These are phyloP conservation scores for Sphaerophoria rueppellii DNA, from an alignment of 2,888 invertebrate species.

Conservation along the genomic window DNA sequence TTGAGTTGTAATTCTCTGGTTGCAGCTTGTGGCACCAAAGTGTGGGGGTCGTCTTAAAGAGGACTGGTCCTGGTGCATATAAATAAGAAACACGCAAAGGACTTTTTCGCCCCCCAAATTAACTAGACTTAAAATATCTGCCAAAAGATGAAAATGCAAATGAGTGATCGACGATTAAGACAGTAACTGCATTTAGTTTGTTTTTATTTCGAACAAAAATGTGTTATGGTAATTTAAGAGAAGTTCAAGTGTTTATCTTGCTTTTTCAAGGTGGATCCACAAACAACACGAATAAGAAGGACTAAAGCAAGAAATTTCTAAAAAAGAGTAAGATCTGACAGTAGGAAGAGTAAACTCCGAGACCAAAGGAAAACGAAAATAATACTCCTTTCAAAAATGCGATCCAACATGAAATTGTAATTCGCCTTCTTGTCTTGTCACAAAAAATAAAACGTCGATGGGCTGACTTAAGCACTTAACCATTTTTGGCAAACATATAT, in stretches of 20 bases:
- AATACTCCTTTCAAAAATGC: background rate
- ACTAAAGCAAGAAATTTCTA: too few species aligned
- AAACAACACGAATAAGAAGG: too few species aligned
- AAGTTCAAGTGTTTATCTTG: too few species aligned
- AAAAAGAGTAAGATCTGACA: too few species aligned
- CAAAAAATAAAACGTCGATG: constrained; percentile 31
- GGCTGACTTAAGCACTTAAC: constrained; percentile 52
- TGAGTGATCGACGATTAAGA: constrained; percentile 29
- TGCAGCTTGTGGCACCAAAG: background rate
- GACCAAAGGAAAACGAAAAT: too few species aligned
- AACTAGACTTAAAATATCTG: constrained; percentile 2
- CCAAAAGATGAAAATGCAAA: constrained; percentile 30
- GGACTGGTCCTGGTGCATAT: constrained; percentile 3
- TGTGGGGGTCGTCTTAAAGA: background rate
- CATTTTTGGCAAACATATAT: constrained; percentile 16
- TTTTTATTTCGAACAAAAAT: background rate
- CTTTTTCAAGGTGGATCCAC: too few species aligned
- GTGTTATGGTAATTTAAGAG: constrained; percentile 4
- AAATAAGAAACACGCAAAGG: constrained; percentile 31
- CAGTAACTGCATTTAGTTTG: background rate
- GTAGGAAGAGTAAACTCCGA: too few species aligned
- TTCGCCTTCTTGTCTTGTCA: constrained; percentile 59
- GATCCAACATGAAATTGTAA: constrained; percentile 57
- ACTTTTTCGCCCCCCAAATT: constrained; percentile 34
- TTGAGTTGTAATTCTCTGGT: constrained; percentile 38